Conservation (phyloP, 2,888 invertebrate genomes). For the Atherix ibis region DNA sequence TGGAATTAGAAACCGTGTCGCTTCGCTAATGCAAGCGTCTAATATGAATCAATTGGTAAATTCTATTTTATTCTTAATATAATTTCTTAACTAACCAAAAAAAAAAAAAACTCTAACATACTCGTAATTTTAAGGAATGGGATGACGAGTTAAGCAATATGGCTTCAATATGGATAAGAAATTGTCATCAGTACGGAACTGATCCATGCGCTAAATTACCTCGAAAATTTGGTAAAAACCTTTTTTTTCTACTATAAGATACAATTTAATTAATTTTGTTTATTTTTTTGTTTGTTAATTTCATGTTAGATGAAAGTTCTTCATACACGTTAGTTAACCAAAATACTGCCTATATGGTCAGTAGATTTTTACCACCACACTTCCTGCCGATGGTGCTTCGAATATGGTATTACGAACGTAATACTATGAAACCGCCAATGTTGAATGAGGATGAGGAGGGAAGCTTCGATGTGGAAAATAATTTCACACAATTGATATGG, state of each 20-base stretch:
- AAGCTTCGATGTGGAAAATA: conserved; percentile 8
- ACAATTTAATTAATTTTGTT: no score
- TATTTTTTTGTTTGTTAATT: no score
- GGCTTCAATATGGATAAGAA: conserved; percentile 10
- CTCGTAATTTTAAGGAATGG: conserved; percentile 10
- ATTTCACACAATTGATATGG: conserved; percentile 13
- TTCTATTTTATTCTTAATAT: neutral
- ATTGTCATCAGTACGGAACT: conserved; percentile 5
- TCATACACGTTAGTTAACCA: conserved; percentile 9
- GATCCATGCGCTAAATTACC: conserved; percentile 12
- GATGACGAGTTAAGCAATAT: conserved; percentile 10
- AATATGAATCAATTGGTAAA: conserved; percentile 6
- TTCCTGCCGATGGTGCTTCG: conserved; percentile 9
- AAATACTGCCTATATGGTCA: conserved; percentile 5
- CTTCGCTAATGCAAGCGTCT: conserved; percentile 1
- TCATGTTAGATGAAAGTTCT: conserved; percentile 3
- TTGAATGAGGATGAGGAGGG: conserved; percentile 3
- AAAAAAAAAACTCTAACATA: neutral
- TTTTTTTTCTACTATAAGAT: no score
- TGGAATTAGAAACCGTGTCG: conserved; percentile 9
- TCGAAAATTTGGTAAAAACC: neutral
- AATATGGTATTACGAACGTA: conserved; percentile 14
- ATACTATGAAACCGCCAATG: conserved; percentile 8
- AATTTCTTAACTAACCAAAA: neutral
- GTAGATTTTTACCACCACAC: conserved; percentile 10